These are phyloP conservation scores for Capreolus pygargus DNA, from an alignment of 2,113 vertebrate species.

Conservation along the genomic window DNA sequence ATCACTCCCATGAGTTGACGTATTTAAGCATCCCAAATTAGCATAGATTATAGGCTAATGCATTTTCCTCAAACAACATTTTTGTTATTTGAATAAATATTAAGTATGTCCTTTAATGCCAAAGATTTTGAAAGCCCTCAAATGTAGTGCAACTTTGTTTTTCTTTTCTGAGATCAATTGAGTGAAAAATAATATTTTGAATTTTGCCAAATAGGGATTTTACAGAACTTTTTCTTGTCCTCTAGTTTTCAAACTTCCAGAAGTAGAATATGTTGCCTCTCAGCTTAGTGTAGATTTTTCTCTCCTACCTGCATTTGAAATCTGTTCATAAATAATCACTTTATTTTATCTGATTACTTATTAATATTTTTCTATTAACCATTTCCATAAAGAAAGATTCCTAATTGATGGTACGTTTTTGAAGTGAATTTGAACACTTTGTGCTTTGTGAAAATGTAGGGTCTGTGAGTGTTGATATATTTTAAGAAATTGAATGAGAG, in stretches of 20 bases:
- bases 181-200: neutral
- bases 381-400: neutral
- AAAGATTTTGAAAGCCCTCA: neutral
- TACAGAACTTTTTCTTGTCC: neutral
- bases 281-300: neutral
- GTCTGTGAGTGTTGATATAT: neutral
- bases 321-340: neutral
- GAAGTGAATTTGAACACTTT: neutral
- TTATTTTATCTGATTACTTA: neutral
- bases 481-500: neutral
- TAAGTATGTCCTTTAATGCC: neutral
- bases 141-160: neutral
- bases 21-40: neutral
- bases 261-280: neutral
- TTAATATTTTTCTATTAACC: neutral
- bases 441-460: neutral
- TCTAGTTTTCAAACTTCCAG: neutral
- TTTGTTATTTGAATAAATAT: conserved; percentile 13
- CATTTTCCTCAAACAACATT: neutral
- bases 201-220: neutral
- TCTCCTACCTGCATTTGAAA: neutral
- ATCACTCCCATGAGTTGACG: neutral
- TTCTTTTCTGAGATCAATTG: neutral
- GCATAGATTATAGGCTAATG: neutral
- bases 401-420: neutral